These are phyloP conservation scores for Dendrolimus punctatus DNA, from an alignment of 1,140 invertebrate genomes.

Conservation along the genomic window DNA sequence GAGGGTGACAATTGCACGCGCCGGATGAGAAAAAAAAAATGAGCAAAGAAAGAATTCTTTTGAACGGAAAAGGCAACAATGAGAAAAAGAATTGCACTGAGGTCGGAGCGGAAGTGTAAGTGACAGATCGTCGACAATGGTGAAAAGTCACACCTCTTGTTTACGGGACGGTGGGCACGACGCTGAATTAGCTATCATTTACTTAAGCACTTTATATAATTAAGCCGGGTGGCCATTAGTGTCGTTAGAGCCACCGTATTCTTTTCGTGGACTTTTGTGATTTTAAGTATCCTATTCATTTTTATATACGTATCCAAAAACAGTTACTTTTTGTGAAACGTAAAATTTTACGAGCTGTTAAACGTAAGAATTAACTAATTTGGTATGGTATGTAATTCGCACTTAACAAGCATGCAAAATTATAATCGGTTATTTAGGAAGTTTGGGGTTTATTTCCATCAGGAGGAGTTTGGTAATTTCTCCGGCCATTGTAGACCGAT, in stretches of 20 bases:
- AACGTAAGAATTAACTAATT: too few relatives aligned
- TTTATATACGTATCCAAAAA: not conserved
- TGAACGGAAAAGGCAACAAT: conserved; percentile 60
- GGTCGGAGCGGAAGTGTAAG: conserved; percentile 55
- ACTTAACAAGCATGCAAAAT: too few relatives aligned
- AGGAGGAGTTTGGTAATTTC: too few relatives aligned
- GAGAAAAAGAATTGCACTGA: conserved; percentile 43
- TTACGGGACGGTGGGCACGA: conserved; percentile 46
- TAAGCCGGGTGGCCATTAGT: conserved; percentile 54
- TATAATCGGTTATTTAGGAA: too few relatives aligned
- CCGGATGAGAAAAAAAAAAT: conserved; percentile 26
- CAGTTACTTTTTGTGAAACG: too few relatives aligned
- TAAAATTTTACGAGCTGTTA: too few relatives aligned
- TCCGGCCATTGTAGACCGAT: too few relatives aligned
- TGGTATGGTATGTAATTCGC: too few relatives aligned
- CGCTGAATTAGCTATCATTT: conserved; percentile 65
- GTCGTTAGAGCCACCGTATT: conserved; percentile 41
- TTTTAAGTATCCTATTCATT: conserved; percentile 12
- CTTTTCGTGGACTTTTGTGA: conserved; percentile 40
- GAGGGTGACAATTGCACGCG: conserved; percentile 63
- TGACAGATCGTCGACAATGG: conserved; percentile 67
- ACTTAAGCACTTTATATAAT: conserved; percentile 70
- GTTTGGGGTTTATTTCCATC: too few relatives aligned
- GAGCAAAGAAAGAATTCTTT: conserved; percentile 60
- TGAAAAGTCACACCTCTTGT: conserved; percentile 68